Percentiles rank a stretch among this genome's conserved stretches.
phyloP scores from a whole-genome alignment of 2,888 invertebrate genomes.

The Nebria salina region DNA sequence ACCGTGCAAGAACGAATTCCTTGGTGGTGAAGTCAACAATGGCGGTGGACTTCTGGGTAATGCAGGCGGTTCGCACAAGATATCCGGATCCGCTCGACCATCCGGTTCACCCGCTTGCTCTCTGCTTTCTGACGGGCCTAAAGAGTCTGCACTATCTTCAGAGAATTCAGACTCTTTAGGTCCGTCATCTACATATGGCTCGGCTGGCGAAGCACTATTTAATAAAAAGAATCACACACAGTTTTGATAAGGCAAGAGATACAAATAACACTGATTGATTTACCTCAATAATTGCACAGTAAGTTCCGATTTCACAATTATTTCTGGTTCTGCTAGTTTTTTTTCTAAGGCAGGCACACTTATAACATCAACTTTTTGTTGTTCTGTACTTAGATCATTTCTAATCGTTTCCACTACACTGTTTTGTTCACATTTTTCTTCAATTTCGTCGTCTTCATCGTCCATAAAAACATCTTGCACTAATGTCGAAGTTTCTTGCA shows the following conservation, averaged over 20 bases:
- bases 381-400: constrained; percentile 21
- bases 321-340: constrained; percentile 10
- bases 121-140: constrained; percentile 68
- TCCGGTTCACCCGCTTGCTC: constrained; percentile 87
- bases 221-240: not conserved
- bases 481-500: constrained; percentile 59
- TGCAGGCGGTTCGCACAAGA: constrained; percentile 71
- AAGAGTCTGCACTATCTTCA: constrained; percentile 46
- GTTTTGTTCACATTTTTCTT: constrained; percentile 14
- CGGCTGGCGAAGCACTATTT: not conserved
- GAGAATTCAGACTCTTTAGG: constrained; percentile 8
- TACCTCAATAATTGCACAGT: constrained; percentile 37
- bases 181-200: not conserved
- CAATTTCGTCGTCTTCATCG: constrained; percentile 12
- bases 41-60: constrained; percentile 77
- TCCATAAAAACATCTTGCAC: not conserved
- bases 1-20: constrained; percentile 79
- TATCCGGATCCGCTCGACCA: constrained; percentile 83
- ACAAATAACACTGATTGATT: constrained; percentile 3
- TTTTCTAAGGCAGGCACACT: constrained; percentile 30
- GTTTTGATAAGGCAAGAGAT: not conserved
- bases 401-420: constrained; percentile 30
- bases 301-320: constrained; percentile 41
- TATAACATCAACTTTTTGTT: constrained; percentile 12
- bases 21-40: constrained; percentile 65